Base-by-base conservation (phyloP, 2,113 vertebrate genomes). In the Strigops habroptila region DNA sequence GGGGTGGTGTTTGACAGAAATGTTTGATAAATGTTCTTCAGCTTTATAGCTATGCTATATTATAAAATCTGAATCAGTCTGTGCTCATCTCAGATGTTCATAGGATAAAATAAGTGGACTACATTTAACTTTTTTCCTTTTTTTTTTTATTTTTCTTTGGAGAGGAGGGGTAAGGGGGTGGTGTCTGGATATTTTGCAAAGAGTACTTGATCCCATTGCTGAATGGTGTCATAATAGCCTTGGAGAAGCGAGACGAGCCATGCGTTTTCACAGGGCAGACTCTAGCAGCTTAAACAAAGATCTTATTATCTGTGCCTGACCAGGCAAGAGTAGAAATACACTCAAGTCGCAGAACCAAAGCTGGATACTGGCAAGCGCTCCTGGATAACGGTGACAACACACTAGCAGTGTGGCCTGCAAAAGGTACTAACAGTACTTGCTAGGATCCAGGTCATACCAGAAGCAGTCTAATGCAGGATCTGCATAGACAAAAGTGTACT, bases 261-360 rank as follows among this genome's bases (percentile, higher is more conserved):
- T 55, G 76, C 68, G 69, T 78, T 93, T 92, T 81, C 76, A 96
- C 73, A 86, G 64, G 53, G 27, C 43, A 82, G 81, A 57, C 86
- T 88, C 82, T 3, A 84, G 55, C 43, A 89, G 62, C 69, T 91
- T 46, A 52, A 88, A 95, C 89, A 89, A 94, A 89, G 77, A 48
- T 51, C 76, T 81, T 48, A 62, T 91, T 96, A 86, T 95, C 76
- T 74, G 3, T 88, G 88, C 65, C 75, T 75, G 65, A 48, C 82
- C 60, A 59, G 60, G 78, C 82, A 59, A 76, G 87, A 91, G 82
- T 76, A 92, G 92, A 90, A 94, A 53, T 78, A 48, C 22, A 79
- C 78, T 55, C 69, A 85, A 43, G 70, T n/a, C 52, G 79, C 65
- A 52, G 81, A 78, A 75, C 25, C 69, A 28, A 80, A 88, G 48